Evolutionary conservation across 2,888 invertebrate species (phyloP), one percentile per base, ranked within the genome.

Genomic region (Alviniconcha strummeri): DNA sequence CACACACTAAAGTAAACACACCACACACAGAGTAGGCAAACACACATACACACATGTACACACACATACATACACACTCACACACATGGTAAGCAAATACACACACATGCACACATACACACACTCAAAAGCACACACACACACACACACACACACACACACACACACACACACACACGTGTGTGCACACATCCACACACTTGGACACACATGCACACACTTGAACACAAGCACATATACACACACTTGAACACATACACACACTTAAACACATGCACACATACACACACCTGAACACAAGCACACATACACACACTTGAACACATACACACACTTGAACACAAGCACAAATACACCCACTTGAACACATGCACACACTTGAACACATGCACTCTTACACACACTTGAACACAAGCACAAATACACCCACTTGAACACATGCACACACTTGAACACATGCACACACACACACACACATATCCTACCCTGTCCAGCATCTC

Each of bases 401-500:
- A 72, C 19, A 72, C 36, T 36, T 6, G n/a, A 19, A 4, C 36
- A 17, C 15, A 72, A 5, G 4, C 8, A 17, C 15, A 36, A 54
- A 17, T 72, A 17, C 36, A 36, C 72, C 8, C 36, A 69, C 17
- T 5, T 69, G 69, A 7, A 69, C 64, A 64, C 64, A 64, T 15
- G 4, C 64, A 64, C 64, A 64, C 64, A 64, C 64, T 13, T 15
- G 15, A 17, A 19, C 5, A 78, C 5, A 13, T 55, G 52, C 19
- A 81, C 69, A 84, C 19, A 71, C 19, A 81, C 69, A 84, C 19
- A 71, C 56, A 36, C 56, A 56, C 76, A 76, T 13, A 9, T 52
- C 60, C 60, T 80, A 93, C 93, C 90, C 89, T 95, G 94, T 99
- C 99, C 89, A 99, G 95, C 95, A 98, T 98, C 94, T 96, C 97